These are phyloP conservation scores for Gallinago media DNA, from an alignment of 2,113 vertebrate species.

Conservation along the genomic window DNA sequence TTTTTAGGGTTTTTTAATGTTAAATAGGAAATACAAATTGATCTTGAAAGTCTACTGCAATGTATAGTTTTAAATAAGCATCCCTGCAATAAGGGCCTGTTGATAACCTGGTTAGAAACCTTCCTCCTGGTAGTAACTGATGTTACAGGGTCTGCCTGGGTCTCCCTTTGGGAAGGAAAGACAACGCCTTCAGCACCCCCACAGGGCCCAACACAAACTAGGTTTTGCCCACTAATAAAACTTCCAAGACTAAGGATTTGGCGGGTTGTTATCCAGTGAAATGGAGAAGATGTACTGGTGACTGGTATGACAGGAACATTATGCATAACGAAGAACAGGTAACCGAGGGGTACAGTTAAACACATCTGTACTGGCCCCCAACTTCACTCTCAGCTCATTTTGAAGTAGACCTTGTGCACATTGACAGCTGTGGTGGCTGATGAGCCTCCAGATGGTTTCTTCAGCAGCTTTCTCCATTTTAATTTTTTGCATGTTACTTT, in stretches of 20 bases:
- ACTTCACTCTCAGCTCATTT: background rate
- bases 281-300: background rate
- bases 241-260: background rate
- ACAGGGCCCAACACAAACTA: background rate
- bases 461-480: background rate
- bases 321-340: accelerated
- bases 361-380: background rate
- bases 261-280: background rate
- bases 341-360: background rate
- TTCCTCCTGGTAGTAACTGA: background rate
- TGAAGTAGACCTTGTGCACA: background rate
- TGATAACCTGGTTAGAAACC: background rate
- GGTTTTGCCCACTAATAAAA: background rate
- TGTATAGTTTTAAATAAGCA: background rate
- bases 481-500: background rate
- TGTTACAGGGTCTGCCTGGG: background rate
- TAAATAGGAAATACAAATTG: background rate
- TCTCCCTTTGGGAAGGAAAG: background rate
- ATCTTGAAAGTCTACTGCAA: background rate
- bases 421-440: background rate
- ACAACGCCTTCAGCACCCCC: background rate
- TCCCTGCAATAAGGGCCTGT: background rate
- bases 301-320: background rate
- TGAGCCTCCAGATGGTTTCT: background rate
- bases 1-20: background rate